Percentiles rank a stretch among this genome's conserved stretches.
These are phyloP conservation scores for Odontothrips loti DNA, from an alignment of 2,888 invertebrate species.

Conservation along the genomic window DNA sequence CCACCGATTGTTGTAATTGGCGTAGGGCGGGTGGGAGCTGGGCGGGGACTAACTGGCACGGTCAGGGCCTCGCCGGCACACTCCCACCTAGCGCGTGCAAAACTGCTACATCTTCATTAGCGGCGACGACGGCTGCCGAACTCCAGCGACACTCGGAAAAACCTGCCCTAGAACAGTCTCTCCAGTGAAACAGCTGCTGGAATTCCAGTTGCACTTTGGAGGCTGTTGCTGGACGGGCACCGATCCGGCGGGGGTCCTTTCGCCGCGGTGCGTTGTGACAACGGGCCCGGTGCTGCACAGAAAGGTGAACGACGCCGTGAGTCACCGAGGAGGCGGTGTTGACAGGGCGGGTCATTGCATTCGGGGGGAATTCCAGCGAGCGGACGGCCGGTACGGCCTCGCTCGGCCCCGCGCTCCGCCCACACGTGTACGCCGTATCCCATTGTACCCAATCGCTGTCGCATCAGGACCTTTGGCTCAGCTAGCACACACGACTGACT, in stretches of 20 bases:
- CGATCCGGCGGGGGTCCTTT: too few species aligned
- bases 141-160: too few species aligned
- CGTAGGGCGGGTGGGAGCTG: neutral
- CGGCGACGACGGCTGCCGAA: neutral
- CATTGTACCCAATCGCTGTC: slow-evolving; percentile 11
- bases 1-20: slow-evolving; percentile 16
- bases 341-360: neutral
- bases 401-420: neutral
- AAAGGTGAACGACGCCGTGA: too few species aligned
- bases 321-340: neutral
- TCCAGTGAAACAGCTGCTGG: too few species aligned
- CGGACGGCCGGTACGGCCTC: neutral
- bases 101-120: slow-evolving; percentile 12
- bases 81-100: neutral
- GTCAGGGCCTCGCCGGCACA: neutral
- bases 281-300: too few species aligned
- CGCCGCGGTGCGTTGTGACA: too few species aligned
- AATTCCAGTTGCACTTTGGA: too few species aligned
- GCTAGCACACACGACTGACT: neutral
- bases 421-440: slow-evolving; percentile 4
- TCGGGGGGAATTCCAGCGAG: neutral
- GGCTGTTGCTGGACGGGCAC: too few species aligned
- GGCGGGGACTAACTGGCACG: neutral
- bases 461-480: too few species aligned
- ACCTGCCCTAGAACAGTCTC: too few species aligned